Evolutionary conservation across 2,888 invertebrate genomes (phyloP).

Genomic region (Hesperia comma): DNA sequence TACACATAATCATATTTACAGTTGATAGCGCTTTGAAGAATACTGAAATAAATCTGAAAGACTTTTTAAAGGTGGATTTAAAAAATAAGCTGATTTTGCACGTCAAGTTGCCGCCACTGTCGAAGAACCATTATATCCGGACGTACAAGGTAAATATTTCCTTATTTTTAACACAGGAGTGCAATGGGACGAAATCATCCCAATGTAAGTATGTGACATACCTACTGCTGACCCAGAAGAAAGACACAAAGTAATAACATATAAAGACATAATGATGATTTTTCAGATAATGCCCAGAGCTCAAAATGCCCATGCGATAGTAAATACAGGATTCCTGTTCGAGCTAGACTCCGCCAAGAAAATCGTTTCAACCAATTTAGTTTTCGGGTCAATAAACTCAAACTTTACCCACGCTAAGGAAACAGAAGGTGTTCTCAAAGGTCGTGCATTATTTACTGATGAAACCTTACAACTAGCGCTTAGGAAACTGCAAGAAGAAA

Average conservation of each 20-base stretch:
- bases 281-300: constrained; percentile 89
- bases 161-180: too few species aligned
- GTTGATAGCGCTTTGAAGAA: constrained; percentile 54
- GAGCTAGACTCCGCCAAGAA: constrained; percentile 73
- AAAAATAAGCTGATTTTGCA: constrained; percentile 70
- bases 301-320: constrained; percentile 90
- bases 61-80: constrained; percentile 70
- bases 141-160: constrained; percentile 74
- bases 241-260: too few species aligned
- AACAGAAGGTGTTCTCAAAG: constrained; percentile 80
- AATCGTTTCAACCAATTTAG: constrained; percentile 81
- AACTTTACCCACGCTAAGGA: constrained; percentile 81
- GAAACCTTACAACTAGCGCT: constrained; percentile 78
- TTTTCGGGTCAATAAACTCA: constrained; percentile 86
- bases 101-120: constrained; percentile 74
- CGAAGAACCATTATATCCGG: constrained; percentile 61
- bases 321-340: constrained; percentile 89
- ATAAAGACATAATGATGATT: too few species aligned
- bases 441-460: constrained; percentile 68
- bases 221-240: too few species aligned
- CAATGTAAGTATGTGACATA: too few species aligned
- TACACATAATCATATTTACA: constrained; percentile 45
- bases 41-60: constrained; percentile 54
- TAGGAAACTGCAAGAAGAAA: constrained; percentile 80
- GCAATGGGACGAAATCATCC: too few species aligned